Conservation (phyloP, 2,797 vertebrate species). For the Lateolabrax maculatus region DNA sequence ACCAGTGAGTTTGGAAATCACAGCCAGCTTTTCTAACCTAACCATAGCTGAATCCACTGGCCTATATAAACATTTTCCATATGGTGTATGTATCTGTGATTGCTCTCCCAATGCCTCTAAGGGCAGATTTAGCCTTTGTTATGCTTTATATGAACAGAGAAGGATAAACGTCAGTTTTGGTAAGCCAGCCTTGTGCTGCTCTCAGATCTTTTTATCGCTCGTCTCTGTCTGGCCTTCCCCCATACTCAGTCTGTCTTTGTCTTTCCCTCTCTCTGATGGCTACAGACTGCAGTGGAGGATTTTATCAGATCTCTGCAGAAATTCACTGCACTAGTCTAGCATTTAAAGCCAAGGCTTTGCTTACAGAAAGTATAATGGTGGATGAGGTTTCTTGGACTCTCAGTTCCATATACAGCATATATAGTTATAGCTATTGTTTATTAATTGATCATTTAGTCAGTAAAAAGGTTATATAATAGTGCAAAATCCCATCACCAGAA, state of each 20-base stretch:
- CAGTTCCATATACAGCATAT: neutral
- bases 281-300: constrained; percentile 17
- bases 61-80: constrained; percentile 7
- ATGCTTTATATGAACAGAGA: constrained; percentile 18
- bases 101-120: neutral
- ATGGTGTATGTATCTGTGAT: neutral
- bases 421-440: neutral
- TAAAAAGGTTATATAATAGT: neutral
- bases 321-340: constrained; percentile 3
- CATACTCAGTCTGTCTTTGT: neutral
- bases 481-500: neutral
- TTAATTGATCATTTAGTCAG: neutral
- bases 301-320: constrained; percentile 32
- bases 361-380: neutral
- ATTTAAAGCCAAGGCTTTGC: constrained; percentile 8
- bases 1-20: neutral
- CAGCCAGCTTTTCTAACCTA: constrained; percentile 9
- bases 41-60: neutral
- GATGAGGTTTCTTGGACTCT: neutral
- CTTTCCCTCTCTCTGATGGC: neutral
- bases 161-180: constrained; percentile 16
- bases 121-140: constrained; percentile 35
- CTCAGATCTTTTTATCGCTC: constrained; percentile 17
- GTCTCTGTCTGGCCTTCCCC: neutral
- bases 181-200: constrained; percentile 13